Percentiles rank a stretch among this genome's conserved stretches.
Evolutionary conservation across 2,113 vertebrate species (phyloP).

Genomic region (Anser cygnoides): DNA sequence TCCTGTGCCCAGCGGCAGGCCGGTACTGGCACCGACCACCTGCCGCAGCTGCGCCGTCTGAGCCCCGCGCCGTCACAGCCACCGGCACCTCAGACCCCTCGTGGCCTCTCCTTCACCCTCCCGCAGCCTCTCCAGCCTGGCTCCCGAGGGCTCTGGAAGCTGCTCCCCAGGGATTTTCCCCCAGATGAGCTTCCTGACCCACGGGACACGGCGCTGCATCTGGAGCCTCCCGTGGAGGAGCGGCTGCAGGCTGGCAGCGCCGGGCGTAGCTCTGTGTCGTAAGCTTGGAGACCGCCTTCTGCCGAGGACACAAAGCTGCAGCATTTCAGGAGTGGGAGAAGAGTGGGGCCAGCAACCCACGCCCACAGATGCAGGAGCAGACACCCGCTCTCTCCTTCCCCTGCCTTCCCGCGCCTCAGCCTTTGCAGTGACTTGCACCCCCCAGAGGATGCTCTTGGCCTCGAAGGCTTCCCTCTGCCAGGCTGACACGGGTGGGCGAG

Average conservation of each 20-base stretch:
- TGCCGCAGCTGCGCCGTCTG: background rate
- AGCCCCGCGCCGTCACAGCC: background rate
- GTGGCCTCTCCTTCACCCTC: background rate
- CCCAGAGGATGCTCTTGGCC: background rate
- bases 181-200: background rate
- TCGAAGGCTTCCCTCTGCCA: background rate
- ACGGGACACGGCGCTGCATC: fast-evolving
- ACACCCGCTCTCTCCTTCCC: background rate
- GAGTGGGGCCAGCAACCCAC: background rate
- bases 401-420: background rate
- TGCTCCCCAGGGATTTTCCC: background rate
- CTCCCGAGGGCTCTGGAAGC: background rate
- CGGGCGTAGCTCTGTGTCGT: fast-evolving
- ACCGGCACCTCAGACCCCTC: background rate
- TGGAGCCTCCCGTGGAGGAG: background rate
- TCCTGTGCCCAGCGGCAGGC: background rate
- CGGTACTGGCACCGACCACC: fast-evolving
- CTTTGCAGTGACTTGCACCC: background rate
- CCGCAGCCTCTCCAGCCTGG: background rate
- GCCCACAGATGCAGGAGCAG: background rate
- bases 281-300: background rate
- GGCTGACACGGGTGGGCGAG: background rate
- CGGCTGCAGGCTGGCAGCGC: fast-evolving
- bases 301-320: background rate
- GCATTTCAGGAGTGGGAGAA: background rate